Evolutionary conservation across 2,797 vertebrate species (phyloP).

Genomic region (Eulemur albifrons): DNA sequence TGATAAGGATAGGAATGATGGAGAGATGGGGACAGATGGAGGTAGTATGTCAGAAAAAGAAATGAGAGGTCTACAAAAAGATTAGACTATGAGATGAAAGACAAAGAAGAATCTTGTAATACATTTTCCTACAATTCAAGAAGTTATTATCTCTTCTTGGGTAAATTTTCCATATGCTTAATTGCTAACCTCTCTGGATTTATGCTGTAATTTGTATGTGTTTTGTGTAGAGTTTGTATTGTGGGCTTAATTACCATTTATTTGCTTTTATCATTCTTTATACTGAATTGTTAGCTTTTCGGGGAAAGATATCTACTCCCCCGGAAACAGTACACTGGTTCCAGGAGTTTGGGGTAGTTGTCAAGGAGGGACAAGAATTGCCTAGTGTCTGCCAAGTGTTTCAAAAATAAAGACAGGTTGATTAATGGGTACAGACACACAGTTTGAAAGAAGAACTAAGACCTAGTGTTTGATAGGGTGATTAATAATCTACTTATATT

Average conservation of each 20-base stretch:
- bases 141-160: background rate
- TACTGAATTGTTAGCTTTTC: background rate
- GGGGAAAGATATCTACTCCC: background rate
- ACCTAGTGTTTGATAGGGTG: background rate
- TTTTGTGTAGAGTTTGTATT: background rate
- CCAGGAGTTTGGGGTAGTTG: background rate
- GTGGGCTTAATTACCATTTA: background rate
- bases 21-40: background rate
- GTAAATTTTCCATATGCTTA: conserved; percentile 25
- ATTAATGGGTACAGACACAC: background rate
- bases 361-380: background rate
- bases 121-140: background rate
- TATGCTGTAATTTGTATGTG: background rate
- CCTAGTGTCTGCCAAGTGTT: background rate
- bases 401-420: background rate
- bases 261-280: background rate
- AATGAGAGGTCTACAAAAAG: background rate
- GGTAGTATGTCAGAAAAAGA: background rate
- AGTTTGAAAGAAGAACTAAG: background rate
- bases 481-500: background rate
- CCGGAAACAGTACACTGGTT: background rate
- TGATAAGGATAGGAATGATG: background rate
- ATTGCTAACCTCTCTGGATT: background rate
- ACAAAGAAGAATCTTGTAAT: background rate
- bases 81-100: background rate